These are phyloP conservation scores for Zaprionus vittiger DNA, from an alignment of 1,140 invertebrate species.

Conservation along the genomic window DNA sequence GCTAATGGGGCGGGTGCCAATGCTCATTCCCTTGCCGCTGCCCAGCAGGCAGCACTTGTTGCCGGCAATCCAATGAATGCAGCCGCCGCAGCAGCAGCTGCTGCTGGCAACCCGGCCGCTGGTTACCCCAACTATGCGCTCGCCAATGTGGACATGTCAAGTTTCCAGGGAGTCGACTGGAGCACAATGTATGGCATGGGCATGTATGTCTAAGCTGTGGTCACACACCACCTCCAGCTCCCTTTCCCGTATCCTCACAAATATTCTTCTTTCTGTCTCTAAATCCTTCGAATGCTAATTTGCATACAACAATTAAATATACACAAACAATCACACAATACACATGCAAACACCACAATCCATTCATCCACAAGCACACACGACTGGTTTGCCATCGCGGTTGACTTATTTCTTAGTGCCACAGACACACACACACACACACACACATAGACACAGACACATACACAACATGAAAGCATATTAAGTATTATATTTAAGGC, in stretches of 20 bases:
- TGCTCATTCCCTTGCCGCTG: slow-evolving; percentile 83
- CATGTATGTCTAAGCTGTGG: slow-evolving; percentile 91
- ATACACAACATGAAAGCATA: slow-evolving; percentile 49
- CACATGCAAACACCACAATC: slow-evolving; percentile 16
- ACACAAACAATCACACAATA: slow-evolving; percentile 29
- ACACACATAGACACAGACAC: background rate
- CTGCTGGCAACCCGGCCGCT: slow-evolving; percentile 86
- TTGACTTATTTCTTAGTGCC: slow-evolving; percentile 58
- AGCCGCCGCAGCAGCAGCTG: slow-evolving; percentile 82
- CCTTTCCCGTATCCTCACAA: slow-evolving; percentile 9
- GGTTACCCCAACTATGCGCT: slow-evolving; percentile 92
- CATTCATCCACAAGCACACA: slow-evolving; percentile 21
- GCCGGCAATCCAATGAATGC: slow-evolving; percentile 84
- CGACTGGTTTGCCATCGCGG: slow-evolving; percentile 57
- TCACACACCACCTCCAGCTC: slow-evolving; percentile 46
- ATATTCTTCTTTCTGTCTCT: slow-evolving; percentile 18
- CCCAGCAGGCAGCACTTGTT: slow-evolving; percentile 84
- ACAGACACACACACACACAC: slow-evolving; percentile 28
- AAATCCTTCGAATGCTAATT: slow-evolving; percentile 27
- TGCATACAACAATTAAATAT: slow-evolving; percentile 34
- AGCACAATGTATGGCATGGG: slow-evolving; percentile 95
- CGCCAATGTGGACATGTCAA: slow-evolving; percentile 95
- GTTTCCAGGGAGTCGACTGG: slow-evolving; percentile 95
- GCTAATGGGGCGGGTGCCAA: slow-evolving; percentile 84
- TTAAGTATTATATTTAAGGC: slow-evolving; percentile 80